Base-by-base conservation (phyloP, 2,797 vertebrate species). In the Erethizon dorsatum region DNA sequence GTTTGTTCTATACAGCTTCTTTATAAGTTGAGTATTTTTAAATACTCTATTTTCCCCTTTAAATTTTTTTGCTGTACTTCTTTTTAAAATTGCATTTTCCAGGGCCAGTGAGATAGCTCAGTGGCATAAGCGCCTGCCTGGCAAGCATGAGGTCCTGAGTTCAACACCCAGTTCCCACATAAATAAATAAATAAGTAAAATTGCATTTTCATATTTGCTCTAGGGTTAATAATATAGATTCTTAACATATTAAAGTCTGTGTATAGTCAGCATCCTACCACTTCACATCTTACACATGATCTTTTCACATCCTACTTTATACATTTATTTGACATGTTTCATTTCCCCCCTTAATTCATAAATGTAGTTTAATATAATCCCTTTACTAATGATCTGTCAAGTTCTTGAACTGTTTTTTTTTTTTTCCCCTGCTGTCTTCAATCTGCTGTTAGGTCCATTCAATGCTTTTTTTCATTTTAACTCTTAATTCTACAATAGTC, bases 1-100 rank as follows among this genome's bases (percentile, higher is more conserved):
- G 37, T 83, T 93, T 78, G n/a, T 91, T 56, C 61, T 71, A 59
- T 80, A 59, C 31, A 67, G 1, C 33, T 5, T 57, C 5, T 28
- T 94, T 89, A 33, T 41, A 20, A 47, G 9, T 96, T 65, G 45
- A 37, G 3, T 85, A 61, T 63, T 92, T 90, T 90, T 96, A 50
- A 95, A 18, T 79, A 87, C 78, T 95, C 87, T 84, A 79, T 80
- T 94, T 94, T 67, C 17, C 57, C 33, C 78, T 0, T 87, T 87
- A 95, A 41, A 6, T 24, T 90, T 94, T 54, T 77, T 73, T 77
- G 61, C 37, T 90, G 31, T 94, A 33, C 20, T 37, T 91, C 41
- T 89, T 79, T 92, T 54, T 33, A 57, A 71, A 79, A 91, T 73
- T 61, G 71, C 45, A 11, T 93, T 80, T 83, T 9, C 54, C 37